Base-by-base conservation (phyloP, 2,797 vertebrate species). In the Intellagama lesueurii region DNA sequence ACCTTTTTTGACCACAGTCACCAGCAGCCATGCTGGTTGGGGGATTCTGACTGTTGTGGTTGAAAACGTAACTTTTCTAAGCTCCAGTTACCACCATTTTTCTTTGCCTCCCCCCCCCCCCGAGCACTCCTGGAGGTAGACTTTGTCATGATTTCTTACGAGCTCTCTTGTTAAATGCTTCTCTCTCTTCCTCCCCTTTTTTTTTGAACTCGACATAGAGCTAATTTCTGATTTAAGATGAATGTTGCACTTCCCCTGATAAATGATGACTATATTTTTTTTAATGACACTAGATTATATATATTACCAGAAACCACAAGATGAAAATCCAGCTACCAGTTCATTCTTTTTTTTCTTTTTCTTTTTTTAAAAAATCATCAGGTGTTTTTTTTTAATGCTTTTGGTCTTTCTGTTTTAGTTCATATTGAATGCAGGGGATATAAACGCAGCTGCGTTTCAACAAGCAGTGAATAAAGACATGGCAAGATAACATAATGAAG, bases 401-500 rank as follows among this genome's bases (percentile, higher is more conserved):
- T 92, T 0, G 52, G 91, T 80, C 75, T 73, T 64, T 56, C 92
- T 93, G 87, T 82, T 90, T 94, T 90, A 92, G 92, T 92, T 95
- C 94, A 94, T 94, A 96, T 72, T 86, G 91, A 92, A 76, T 19
- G 89, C 84, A 77, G 90, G 94, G 96, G 92, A 1, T 75, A 52
- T 80, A 95, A 93, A 94, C 91, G 83, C 90, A 95, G 95, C 96
- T 95, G 81, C n/a, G n/a, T 91, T 95, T 94, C 93, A 90, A 77
- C 95, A 92, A 78, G 90, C 90, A 89, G 89, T 86, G 89, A 87
- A 87, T n/a, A 84, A 86, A 90, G 82, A 88, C 85, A 88, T 96
- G 96, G 96, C 97, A 96, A 94, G 94, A 94, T 86, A 92, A 90
- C 93, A 94, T 90, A 94, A 87, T 94, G 92, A 94, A 95, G 95